A percentile compares a stretch with the other conserved stretches of the same genome.
Conservation (phyloP, 2,888 invertebrate genomes). For the Mesochorus sp. region DNA sequence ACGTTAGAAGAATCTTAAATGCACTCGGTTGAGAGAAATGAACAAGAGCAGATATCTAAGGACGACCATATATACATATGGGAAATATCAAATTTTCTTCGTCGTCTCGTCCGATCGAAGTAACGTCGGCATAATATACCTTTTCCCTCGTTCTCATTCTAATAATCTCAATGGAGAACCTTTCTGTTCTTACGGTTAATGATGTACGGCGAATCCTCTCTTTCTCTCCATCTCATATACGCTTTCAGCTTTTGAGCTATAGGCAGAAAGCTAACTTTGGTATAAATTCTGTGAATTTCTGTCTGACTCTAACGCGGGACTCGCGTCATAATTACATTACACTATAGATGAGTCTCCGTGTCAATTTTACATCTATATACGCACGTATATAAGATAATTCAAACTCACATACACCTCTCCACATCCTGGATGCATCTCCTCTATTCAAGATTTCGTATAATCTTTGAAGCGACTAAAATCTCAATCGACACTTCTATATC, state of each 20-base stretch:
- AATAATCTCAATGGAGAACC: slow-evolving; percentile 52
- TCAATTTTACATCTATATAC: slow-evolving; percentile 3
- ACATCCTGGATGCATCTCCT: slow-evolving; percentile 5
- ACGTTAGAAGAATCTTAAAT: background rate
- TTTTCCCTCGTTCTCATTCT: slow-evolving; percentile 28
- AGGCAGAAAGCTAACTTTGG: slow-evolving; percentile 53
- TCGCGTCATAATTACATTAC: slow-evolving; percentile 43
- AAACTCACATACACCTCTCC: background rate
- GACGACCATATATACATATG: slow-evolving; percentile 26
- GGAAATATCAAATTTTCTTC: slow-evolving; percentile 57
- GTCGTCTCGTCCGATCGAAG: slow-evolving; percentile 27
- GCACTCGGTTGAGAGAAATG: background rate
- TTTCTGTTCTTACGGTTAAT: slow-evolving; percentile 49
- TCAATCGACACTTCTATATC: slow-evolving; percentile 3
- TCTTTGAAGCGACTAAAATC: background rate
- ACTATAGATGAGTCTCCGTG: slow-evolving; percentile 40
- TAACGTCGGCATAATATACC: background rate
- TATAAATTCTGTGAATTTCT: slow-evolving; percentile 28
- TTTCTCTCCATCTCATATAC: background rate
- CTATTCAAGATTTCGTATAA: slow-evolving; percentile 10
- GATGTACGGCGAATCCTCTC: slow-evolving; percentile 42
- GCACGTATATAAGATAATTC: slow-evolving; percentile 1
- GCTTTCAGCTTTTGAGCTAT: background rate
- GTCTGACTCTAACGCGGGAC: slow-evolving; percentile 43
- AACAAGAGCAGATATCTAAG: background rate